Evolutionary conservation across 1,140 invertebrate genomes (phyloP).

Genomic region (Lucilia cuprina): DNA sequence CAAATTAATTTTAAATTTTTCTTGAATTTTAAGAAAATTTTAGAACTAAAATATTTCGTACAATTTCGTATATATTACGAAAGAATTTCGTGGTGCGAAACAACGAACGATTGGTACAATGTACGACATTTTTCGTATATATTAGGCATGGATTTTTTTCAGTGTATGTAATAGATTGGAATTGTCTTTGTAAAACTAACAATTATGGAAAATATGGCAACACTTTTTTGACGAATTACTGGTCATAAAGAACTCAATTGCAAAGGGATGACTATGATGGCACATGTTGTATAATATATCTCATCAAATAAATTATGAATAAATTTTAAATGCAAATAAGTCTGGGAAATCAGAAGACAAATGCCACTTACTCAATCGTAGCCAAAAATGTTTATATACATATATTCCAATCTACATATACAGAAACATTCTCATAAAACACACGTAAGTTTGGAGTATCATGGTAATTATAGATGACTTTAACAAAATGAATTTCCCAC

Average conservation of each 20-base stretch:
- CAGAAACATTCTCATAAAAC: not conserved
- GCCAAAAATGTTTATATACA: not conserved
- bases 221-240: not conserved
- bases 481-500: slow-evolving; percentile 24
- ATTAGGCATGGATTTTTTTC: too few species aligned
- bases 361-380: slow-evolving; percentile 7
- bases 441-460: not conserved
- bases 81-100: too few species aligned
- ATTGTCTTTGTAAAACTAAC: too few species aligned
- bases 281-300: slow-evolving; percentile 6
- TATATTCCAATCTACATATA: not conserved
- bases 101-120: too few species aligned
- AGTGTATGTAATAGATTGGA: too few species aligned
- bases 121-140: too few species aligned
- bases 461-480: slow-evolving; percentile 29
- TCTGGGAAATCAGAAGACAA: not conserved
- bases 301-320: slow-evolving; percentile 25
- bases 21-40: too few species aligned
- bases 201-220: too few species aligned
- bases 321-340: slow-evolving; percentile 21
- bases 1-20: too few species aligned
- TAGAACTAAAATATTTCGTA: too few species aligned
- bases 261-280: not conserved
- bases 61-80: too few species aligned
- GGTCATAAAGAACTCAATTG: not conserved